Conservation (phyloP, 2,888 invertebrate genomes). For the Lasioglossum zephyrum region DNA sequence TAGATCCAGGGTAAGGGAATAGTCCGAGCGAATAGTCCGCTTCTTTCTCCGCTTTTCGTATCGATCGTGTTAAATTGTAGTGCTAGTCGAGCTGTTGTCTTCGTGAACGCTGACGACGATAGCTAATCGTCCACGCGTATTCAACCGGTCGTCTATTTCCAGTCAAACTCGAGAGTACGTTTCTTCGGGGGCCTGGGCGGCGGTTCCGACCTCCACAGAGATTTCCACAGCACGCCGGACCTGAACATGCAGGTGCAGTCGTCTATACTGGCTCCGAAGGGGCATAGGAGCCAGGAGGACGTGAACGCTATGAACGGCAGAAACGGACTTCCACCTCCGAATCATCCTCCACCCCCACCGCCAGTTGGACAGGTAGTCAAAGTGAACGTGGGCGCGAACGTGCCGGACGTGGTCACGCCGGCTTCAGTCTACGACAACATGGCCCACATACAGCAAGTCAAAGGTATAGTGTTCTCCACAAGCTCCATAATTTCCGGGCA, state of each 20-base stretch:
- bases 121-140: neutral
- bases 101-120: conserved; percentile 19
- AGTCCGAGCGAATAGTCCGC: neutral
- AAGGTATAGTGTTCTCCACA: conserved; percentile 76
- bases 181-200: conserved; percentile 85
- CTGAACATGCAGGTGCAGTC: conserved; percentile 82
- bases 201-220: conserved; percentile 89
- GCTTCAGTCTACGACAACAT: conserved; percentile 83
- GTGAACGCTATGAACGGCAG: conserved; percentile 85
- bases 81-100: conserved; percentile 39
- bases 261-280: conserved; percentile 82
- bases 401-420: conserved; percentile 81
- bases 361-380: conserved; percentile 90
- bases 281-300: conserved; percentile 90
- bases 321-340: conserved; percentile 90
- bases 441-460: conserved; percentile 84
- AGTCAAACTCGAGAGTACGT: conserved; percentile 86
- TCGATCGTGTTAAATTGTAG: conserved; percentile 12
- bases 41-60: conserved; percentile 11
- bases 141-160: conserved; percentile 55
- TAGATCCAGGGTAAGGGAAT: neutral
- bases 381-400: conserved; percentile 86
- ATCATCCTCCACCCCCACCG: conserved; percentile 93
- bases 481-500: neutral
- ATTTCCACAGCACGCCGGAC: conserved; percentile 96